These are phyloP conservation scores for Calyptomena viridis DNA, from an alignment of 2,113 vertebrate genomes.

Conservation along the genomic window DNA sequence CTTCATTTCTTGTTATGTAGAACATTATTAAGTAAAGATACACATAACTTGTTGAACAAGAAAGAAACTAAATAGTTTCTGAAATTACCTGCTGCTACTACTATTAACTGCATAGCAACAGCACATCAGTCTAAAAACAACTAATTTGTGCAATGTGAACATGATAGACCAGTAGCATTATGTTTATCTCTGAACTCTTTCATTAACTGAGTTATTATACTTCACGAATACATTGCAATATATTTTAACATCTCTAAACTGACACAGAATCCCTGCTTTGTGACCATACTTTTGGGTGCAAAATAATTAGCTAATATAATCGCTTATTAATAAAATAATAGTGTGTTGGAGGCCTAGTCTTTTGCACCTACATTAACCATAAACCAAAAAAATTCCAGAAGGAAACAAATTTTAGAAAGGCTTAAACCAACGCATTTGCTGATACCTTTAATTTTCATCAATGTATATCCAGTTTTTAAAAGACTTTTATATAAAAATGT, in stretches of 20 bases:
- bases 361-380: background rate
- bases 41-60: background rate
- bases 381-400: background rate
- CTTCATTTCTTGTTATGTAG: background rate
- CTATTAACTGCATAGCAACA: background rate
- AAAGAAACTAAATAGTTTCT: background rate
- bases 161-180: background rate
- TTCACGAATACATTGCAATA: background rate
- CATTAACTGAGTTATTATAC: background rate
- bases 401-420: background rate
- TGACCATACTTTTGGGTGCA: background rate
- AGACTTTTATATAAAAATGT: background rate
- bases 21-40: background rate
- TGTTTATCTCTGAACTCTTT: background rate
- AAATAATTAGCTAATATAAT: background rate
- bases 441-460: background rate
- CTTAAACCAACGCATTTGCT: background rate
- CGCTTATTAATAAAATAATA: background rate
- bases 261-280: background rate
- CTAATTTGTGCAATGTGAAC: background rate
- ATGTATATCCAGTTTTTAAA: background rate
- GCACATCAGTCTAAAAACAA: background rate
- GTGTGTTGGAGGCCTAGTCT: background rate
- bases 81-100: background rate
- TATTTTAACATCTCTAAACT: background rate